Evolutionary conservation across 2,113 vertebrate species (phyloP).

Genomic region (Sebastes schlegelii): DNA sequence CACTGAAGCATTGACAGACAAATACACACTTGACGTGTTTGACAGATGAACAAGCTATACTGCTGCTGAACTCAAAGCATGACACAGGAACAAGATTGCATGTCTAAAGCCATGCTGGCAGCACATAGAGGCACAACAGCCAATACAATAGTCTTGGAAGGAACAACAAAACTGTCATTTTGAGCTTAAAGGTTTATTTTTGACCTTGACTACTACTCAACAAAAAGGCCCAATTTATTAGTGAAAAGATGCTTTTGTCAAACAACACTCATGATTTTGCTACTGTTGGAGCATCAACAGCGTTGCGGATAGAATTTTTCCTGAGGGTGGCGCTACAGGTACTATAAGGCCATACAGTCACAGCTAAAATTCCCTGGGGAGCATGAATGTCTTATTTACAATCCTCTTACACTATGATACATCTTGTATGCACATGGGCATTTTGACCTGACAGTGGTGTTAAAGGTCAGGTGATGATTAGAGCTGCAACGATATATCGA

Average conservation of each 20-base stretch:
- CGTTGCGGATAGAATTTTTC: too few relatives aligned
- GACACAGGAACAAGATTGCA: neutral
- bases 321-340: neutral
- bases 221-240: neutral
- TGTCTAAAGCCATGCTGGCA: neutral
- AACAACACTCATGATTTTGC: neutral
- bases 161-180: neutral
- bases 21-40: neutral
- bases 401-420: neutral
- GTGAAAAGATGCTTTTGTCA: neutral
- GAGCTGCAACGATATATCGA: too few relatives aligned
- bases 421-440: neutral
- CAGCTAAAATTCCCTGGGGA: neutral
- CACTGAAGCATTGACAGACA: neutral
- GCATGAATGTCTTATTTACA: neutral
- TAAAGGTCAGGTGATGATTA: neutral
- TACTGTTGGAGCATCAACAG: neutral
- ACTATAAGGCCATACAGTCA: neutral
- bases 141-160: neutral
- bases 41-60: neutral
- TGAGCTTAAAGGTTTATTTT: neutral
- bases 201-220: neutral
- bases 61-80: conserved; percentile 4
- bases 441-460: too few relatives aligned
- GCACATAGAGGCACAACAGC: neutral